These are phyloP conservation scores for Diaprepes abbreviatus DNA, from an alignment of 2,888 invertebrate genomes.

Conservation along the genomic window DNA sequence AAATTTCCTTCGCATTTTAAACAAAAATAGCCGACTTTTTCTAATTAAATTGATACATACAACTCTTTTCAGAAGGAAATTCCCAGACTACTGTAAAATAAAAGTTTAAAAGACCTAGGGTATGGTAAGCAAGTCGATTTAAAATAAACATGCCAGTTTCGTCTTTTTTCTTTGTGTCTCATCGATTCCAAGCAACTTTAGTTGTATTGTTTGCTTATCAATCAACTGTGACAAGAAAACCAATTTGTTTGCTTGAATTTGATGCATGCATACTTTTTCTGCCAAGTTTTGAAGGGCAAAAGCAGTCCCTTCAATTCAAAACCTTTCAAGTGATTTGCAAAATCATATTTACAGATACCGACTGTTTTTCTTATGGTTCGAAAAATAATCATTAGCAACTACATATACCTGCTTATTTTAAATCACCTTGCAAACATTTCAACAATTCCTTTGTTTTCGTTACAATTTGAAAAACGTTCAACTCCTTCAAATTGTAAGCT, in stretches of 20 bases:
- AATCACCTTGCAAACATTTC: constrained; percentile 29
- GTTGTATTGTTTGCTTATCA: no score
- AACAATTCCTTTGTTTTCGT: constrained; percentile 47
- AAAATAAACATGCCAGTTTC: constrained; percentile 4
- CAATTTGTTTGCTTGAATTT: no score
- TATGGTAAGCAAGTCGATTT: constrained; percentile 27
- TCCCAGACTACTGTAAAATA: constrained; percentile 26
- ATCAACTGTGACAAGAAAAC: no score
- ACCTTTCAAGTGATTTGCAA: no score
- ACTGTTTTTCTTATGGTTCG: no score
- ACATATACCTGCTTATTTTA: constrained; percentile 11
- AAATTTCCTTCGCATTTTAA: constrained; percentile 26
- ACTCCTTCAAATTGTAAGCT: constrained; percentile 30
- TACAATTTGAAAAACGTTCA: constrained; percentile 39
- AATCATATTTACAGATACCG: no score
- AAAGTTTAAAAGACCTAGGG: constrained; percentile 32
- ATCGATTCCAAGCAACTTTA: no score
- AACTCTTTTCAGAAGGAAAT: constrained; percentile 23
- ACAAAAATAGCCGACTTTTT: constrained; percentile 26
- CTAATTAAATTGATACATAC: constrained; percentile 13
- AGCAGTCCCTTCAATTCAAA: no score
- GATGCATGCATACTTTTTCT: no score
- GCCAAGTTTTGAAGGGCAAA: no score
- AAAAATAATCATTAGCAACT: no score
- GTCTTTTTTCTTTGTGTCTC: no score